A percentile compares a stretch with the other conserved stretches of the same genome.
These are phyloP conservation scores for Motacilla tschutschensis DNA, from an alignment of 2,113 vertebrate genomes.

Conservation along the genomic window DNA sequence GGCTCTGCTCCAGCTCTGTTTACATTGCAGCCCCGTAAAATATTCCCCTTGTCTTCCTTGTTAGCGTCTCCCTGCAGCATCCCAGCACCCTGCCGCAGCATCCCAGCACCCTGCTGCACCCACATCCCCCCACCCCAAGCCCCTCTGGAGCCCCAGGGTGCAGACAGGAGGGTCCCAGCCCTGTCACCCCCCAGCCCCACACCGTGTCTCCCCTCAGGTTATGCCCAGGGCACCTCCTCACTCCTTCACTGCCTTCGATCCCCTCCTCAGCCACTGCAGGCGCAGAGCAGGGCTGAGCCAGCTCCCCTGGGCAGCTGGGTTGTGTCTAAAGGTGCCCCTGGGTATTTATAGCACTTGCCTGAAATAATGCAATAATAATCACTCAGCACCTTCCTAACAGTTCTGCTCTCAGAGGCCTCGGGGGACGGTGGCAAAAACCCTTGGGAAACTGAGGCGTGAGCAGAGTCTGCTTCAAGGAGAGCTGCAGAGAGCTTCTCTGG, in stretches of 20 bases:
- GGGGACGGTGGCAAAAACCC: neutral
- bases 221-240: neutral
- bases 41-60: slow-evolving; percentile 80
- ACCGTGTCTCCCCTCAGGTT: fast-evolving
- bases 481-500: neutral
- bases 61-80: slow-evolving; percentile 70
- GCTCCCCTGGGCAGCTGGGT: slow-evolving; percentile 32
- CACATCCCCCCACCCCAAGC: neutral
- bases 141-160: neutral
- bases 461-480: neutral
- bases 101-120: slow-evolving; percentile 39
- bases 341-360: slow-evolving; percentile 58
- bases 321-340: slow-evolving; percentile 57
- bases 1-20: slow-evolving; percentile 82
- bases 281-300: neutral
- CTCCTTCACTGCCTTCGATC: fast-evolving
- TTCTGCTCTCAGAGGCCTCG: neutral
- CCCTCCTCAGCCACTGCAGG: neutral
- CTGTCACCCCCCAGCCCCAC: neutral
- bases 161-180: neutral
- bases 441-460: slow-evolving; percentile 50
- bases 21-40: slow-evolving; percentile 82
- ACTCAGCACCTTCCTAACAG: slow-evolving; percentile 51
- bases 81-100: slow-evolving; percentile 51
- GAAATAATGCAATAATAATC: slow-evolving; percentile 53